Percentiles rank a stretch among this genome's conserved stretches.
phyloP scores from a whole-genome alignment of 2,888 invertebrate species.

The Neelides folsomi region DNA sequence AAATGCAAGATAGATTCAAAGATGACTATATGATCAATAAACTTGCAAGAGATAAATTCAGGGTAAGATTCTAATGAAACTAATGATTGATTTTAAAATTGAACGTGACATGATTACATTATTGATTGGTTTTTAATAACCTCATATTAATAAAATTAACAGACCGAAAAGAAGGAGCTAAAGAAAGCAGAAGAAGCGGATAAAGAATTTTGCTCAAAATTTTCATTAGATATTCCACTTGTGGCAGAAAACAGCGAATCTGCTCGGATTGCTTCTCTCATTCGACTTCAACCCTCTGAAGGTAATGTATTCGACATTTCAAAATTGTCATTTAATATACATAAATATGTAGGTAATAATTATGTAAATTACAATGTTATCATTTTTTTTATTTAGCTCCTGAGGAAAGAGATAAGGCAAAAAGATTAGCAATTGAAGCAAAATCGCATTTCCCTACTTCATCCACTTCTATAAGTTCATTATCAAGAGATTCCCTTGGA shows the following conservation, averaged over 20 bases:
- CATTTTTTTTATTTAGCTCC: too few relatives aligned
- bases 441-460: too few relatives aligned
- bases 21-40: slow-evolving; percentile 89
- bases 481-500: not conserved
- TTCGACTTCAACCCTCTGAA: slow-evolving; percentile 52
- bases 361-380: slow-evolving; percentile 1
- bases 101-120: too few relatives aligned
- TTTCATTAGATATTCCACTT: slow-evolving; percentile 61
- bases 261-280: slow-evolving; percentile 59
- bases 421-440: too few relatives aligned
- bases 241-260: slow-evolving; percentile 71
- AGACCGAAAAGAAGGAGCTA: slow-evolving; percentile 61
- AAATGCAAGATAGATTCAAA: slow-evolving; percentile 65
- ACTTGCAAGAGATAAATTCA: slow-evolving; percentile 65
- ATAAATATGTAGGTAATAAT: slow-evolving; percentile 7
- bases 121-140: not conserved
- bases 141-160: slow-evolving; percentile 28
- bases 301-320: too few relatives aligned
- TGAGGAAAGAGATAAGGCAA: too few relatives aligned
- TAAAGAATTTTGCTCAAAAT: slow-evolving; percentile 54
- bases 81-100: too few relatives aligned
- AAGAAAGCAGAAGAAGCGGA: slow-evolving; percentile 56
- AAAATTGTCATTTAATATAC: too few relatives aligned
- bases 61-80: slow-evolving; percentile 50
- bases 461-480: not conserved